Evolutionary conservation across 1,140 invertebrate genomes (phyloP).

Genomic region (Rhizoglyphus robini): DNA sequence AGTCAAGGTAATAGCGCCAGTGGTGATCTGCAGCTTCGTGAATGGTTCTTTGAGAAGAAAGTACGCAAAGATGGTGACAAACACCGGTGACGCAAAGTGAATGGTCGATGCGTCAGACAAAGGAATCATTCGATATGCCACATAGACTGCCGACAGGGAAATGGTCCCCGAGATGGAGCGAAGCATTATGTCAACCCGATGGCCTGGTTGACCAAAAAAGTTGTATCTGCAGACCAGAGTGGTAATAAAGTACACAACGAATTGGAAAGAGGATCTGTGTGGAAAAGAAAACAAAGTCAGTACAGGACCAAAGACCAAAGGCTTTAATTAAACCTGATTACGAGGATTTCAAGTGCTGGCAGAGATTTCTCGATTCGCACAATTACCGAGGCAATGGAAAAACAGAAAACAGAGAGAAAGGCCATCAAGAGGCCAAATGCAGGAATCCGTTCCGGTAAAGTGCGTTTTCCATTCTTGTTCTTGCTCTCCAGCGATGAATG

Average conservation of each 20-base stretch:
- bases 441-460: constrained; percentile 14
- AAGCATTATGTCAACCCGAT: constrained; percentile 4
- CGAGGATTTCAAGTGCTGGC: constrained; percentile 14
- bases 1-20: constrained; percentile 36
- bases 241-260: neutral
- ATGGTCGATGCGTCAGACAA: constrained; percentile 44
- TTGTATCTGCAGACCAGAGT: neutral
- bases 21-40: constrained; percentile 37
- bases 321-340: constrained; percentile 17
- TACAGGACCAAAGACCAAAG: neutral
- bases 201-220: constrained; percentile 12
- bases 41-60: constrained; percentile 41
- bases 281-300: neutral
- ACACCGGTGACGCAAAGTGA: constrained; percentile 42
- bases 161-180: constrained; percentile 16
- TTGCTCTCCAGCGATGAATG: neutral
- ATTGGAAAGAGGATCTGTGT: constrained; percentile 15
- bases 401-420: constrained; percentile 19
- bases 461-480: neutral
- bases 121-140: constrained; percentile 34
- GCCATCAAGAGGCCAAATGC: constrained; percentile 19
- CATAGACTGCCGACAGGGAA: constrained; percentile 6
- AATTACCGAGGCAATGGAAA: constrained; percentile 14
- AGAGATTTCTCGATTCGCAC: constrained; percentile 11
- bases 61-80: constrained; percentile 41